phyloP scores from a whole-genome alignment of 2,888 invertebrate species.

The Ormyrus labotus region DNA sequence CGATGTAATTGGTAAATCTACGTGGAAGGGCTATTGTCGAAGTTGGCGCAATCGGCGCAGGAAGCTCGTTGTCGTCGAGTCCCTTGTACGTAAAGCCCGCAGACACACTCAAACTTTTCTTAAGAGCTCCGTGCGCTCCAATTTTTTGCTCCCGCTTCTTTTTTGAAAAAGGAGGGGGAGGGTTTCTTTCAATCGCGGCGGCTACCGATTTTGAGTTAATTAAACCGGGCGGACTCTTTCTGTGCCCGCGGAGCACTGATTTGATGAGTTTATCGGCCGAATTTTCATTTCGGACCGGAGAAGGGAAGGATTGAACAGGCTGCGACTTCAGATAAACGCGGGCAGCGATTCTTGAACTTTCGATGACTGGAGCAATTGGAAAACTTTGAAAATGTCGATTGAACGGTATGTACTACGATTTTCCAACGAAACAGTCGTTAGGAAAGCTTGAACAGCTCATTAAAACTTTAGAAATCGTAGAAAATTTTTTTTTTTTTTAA shows the following conservation, averaged over 20 bases:
- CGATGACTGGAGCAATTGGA: no score
- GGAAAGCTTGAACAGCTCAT: no score
- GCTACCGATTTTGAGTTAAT: conserved; percentile 31
- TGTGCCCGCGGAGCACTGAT: neutral
- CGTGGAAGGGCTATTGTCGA: conserved; percentile 56
- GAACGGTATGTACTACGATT: neutral
- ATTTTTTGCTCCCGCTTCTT: conserved; percentile 14
- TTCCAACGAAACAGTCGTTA: no score
- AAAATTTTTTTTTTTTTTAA: no score
- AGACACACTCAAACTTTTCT: conserved; percentile 24
- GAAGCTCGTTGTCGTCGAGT: conserved; percentile 42
- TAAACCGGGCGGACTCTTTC: conserved; percentile 4
- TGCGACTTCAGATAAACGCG: neutral
- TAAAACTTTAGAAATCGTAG: no score
- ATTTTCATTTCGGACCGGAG: neutral
- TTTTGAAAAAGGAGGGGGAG: conserved; percentile 1
- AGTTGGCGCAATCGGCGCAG: conserved; percentile 54
- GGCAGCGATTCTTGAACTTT: no score
- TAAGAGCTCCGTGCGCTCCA: conserved; percentile 16
- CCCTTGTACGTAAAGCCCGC: no score
- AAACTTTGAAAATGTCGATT: no score
- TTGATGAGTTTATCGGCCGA: neutral
- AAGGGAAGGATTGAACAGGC: no score
- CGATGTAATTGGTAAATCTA: conserved; percentile 59
- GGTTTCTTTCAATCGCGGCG: conserved; percentile 4